Conservation (phyloP, 2,113 vertebrate species). For the Lichenostomus cassidix region DNA sequence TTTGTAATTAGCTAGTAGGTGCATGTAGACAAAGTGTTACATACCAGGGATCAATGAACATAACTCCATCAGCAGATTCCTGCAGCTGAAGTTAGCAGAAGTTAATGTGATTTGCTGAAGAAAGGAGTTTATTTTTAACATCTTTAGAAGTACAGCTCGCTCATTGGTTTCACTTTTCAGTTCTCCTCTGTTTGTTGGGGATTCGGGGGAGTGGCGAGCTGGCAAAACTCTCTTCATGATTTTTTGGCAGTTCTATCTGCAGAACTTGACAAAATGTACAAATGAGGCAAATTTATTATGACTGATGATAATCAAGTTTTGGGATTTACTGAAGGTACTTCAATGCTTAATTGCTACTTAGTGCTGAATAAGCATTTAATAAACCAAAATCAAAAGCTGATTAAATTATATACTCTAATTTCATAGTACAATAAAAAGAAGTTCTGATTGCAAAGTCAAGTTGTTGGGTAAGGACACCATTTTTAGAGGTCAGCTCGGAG, state of each 20-base stretch:
- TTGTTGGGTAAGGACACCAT: neutral
- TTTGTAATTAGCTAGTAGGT: fast-evolving
- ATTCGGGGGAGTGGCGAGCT: neutral
- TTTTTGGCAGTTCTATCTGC: neutral
- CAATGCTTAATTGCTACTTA: neutral
- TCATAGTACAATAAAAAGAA: neutral
- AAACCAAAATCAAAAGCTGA: neutral
- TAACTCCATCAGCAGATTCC: neutral
- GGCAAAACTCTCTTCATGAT: neutral
- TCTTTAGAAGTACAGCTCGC: neutral
- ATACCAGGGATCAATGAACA: neutral
- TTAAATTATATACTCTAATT: neutral
- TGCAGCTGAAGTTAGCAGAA: neutral
- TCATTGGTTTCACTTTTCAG: neutral
- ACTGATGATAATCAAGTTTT: neutral
- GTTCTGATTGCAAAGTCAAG: neutral
- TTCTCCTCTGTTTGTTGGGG: neutral
- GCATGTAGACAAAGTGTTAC: neutral
- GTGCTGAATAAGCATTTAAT: neutral
- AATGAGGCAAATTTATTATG: neutral
- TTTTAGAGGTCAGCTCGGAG: neutral
- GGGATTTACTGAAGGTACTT: neutral
- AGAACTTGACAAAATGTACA: neutral
- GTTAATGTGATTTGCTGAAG: neutral
- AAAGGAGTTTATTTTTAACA: neutral